Conservation (phyloP, 1,140 invertebrate species). For the Probaryconus sp. region DNA sequence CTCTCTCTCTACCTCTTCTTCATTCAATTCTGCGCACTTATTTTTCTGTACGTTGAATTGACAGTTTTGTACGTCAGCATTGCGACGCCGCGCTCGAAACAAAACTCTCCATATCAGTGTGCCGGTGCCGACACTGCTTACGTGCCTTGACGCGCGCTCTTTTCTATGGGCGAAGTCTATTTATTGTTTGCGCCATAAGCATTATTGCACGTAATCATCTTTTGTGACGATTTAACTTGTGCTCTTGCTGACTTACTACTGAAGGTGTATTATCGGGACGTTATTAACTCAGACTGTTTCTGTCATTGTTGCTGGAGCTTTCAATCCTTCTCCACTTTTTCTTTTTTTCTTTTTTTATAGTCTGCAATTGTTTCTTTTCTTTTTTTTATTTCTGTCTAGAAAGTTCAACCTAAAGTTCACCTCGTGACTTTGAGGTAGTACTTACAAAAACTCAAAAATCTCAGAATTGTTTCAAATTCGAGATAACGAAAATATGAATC, state of each 20-base stretch:
- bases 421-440: no score
- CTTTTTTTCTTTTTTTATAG: no score
- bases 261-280: conserved; percentile 24
- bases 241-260: conserved; percentile 29
- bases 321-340: no score
- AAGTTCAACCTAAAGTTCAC: no score
- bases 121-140: background rate
- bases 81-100: conserved; percentile 31
- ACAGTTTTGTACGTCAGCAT: conserved; percentile 47
- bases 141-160: conserved; percentile 17
- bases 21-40: conserved; percentile 41
- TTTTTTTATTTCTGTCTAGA: no score
- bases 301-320: no score
- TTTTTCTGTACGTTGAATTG: conserved; percentile 33
- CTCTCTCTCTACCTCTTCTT: conserved; percentile 17
- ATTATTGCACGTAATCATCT: conserved; percentile 50
- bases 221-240: conserved; percentile 48
- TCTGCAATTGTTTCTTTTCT: no score
- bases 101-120: conserved; percentile 33
- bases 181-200: conserved; percentile 34
- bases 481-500: no score
- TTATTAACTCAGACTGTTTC: conserved; percentile 42
- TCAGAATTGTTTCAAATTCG: no score
- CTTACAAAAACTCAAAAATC: no score
- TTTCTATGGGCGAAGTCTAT: conserved; percentile 45